Evolutionary conservation across 2,888 invertebrate species (phyloP), one percentile per base, ranked within the genome.

Genomic region (Limnephilus lunatus): DNA sequence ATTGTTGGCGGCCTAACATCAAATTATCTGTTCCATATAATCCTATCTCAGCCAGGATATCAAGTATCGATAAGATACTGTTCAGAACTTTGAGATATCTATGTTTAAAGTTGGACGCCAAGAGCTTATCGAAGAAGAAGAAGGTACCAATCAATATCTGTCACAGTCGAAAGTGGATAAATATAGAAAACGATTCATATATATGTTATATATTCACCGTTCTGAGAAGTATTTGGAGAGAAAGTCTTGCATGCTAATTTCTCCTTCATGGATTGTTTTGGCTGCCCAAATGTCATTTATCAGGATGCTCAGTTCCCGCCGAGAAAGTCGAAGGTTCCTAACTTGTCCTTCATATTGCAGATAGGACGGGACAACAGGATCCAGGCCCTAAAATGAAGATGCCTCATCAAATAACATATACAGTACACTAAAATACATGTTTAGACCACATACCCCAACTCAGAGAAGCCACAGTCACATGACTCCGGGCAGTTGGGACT

Each of bases 241-340:
- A 94, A 95, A 96, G 91, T 96, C 95, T 94, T 95, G 96, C 96
- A 96, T 95, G 91, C 95, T 83, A 48, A 95, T 80, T 4, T 94
- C 94, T 11, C 93, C 94, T 14, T 93, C 94, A 91, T 94, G 94
- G 4, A 94, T 94, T 93, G 94, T 93, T 94, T 95, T 95, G 85
- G 95, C 95, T 39, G 94, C 94, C 96, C 96, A 96, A 92, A 96
- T 95, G 94, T 96, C 96, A 94, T 95, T 95, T 94, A 96, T 95
- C 93, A 96, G 94, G 92, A 96, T 95, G 94, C 95, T 95, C 68
- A 96, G 94, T 94, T 96, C 96, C 2, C 96, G 95, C 39, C 96
- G 95, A 11, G 96, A 95, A n/a, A 96, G 94, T 0, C 96, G 95
- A 94, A 96, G 94, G 94, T 96, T 96, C 90, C 96, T 95, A 32